Evolutionary conservation across 2,888 invertebrate genomes (phyloP), one percentile per base, ranked within the genome.

Genomic region (Tachina lurida): DNA sequence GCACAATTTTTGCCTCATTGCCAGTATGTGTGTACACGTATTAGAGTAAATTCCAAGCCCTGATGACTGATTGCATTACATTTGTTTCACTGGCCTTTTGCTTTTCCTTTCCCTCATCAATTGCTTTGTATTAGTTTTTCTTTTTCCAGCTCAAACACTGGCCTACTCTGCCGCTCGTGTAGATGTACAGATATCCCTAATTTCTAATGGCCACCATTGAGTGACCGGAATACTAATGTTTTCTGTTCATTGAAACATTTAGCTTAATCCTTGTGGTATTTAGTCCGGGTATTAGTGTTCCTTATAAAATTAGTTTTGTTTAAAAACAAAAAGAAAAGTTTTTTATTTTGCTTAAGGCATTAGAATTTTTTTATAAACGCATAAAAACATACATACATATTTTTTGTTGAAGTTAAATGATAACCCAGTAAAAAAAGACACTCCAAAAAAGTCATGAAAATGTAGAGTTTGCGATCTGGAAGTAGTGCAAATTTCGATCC

Each of bases 61-160:
- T 76, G 79, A 84, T 88, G 86, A 89, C 88, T 90, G 89, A 90
- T 90, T 90, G 89, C 88, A 87, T 88, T 84, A 89, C 90, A 90
- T 90, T 89, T 89, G 89, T 89, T 90, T 89, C 89, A 84, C 87
- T 60, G 68, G 85, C 87, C 86, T 88, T 89, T 88, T 87, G 3
- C 7, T 17, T 71, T 58, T 75, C 10, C 39, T 58, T 75, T 49
- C 52, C 17, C 49, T n/a, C 73, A 43, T 54, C 56, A 73, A 47
- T 17, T 67, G 43, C 54, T 60, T n/a, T 22, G 15, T 49, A 1
- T 22, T 15, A 15, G 13, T 10, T 52, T 67, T 31, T 67, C 31
- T 31, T 31, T 31, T 31, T 31, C 31, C 31, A 7, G 47, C 47
- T 7, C 12, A 15, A 10, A 4, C 17, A 13, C 43, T 52, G 62